phyloP scores from a whole-genome alignment of 2,113 vertebrate species.

The Scartelaos histophorus region DNA sequence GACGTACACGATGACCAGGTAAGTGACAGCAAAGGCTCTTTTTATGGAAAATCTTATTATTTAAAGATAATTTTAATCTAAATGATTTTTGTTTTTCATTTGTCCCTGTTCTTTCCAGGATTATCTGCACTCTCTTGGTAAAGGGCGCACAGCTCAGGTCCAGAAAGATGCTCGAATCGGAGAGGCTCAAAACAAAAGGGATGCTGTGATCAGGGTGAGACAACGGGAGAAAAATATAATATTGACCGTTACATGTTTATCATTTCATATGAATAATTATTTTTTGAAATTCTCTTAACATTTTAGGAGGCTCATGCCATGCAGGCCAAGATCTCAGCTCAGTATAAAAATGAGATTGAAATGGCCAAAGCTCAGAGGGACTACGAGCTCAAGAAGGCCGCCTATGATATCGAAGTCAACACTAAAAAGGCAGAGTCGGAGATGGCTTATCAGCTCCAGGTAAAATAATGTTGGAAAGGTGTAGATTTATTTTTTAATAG shows the following conservation, averaged over 20 bases:
- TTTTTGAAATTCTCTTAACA: neutral
- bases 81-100: neutral
- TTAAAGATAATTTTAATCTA: too few species aligned
- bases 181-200: slow-evolving; percentile 87
- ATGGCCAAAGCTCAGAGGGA: slow-evolving; percentile 91
- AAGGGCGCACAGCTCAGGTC: slow-evolving; percentile 88
- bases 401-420: slow-evolving; percentile 87
- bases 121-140: slow-evolving; percentile 88
- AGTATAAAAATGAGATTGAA: slow-evolving; percentile 88
- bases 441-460: slow-evolving; percentile 91
- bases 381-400: slow-evolving; percentile 88
- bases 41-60: neutral
- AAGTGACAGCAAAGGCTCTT: neutral
- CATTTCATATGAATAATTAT: neutral
- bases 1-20: slow-evolving; percentile 85
- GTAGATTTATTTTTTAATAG: neutral
- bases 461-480: slow-evolving; percentile 29
- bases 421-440: slow-evolving; percentile 89
- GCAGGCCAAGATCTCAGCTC: slow-evolving; percentile 88
- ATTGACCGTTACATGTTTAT: neutral
- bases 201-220: slow-evolving; percentile 86
- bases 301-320: slow-evolving; percentile 86
- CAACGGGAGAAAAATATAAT: neutral
- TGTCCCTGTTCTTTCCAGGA: slow-evolving; percentile 66
- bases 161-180: slow-evolving; percentile 90